Conservation (phyloP, 2,797 vertebrate genomes). For the Malurus leucopterus region DNA sequence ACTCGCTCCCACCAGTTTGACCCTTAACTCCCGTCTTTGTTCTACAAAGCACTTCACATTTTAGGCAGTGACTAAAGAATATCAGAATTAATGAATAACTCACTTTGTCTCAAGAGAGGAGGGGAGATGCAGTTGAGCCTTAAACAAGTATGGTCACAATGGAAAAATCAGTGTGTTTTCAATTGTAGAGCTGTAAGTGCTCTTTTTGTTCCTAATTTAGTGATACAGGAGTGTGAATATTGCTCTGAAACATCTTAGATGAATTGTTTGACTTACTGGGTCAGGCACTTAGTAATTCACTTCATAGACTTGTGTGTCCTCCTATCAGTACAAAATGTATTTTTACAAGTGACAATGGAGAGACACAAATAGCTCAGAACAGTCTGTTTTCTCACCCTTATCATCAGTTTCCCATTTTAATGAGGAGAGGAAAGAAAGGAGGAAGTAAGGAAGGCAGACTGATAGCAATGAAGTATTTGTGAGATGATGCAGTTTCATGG, state of each 20-base stretch:
- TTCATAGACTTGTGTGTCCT: neutral
- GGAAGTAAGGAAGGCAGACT: neutral
- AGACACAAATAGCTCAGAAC: neutral
- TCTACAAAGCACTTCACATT: slow-evolving; percentile 17
- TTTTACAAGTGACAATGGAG: neutral
- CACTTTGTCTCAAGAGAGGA: neutral
- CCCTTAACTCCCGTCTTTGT: slow-evolving; percentile 35
- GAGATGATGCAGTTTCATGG: neutral
- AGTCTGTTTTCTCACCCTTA: neutral
- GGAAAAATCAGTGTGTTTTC: slow-evolving; percentile 4
- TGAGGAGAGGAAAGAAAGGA: neutral
- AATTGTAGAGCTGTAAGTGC: slow-evolving; percentile 1
- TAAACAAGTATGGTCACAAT: neutral
- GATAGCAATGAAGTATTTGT: neutral
- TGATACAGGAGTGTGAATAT: neutral
- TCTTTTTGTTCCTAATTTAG: neutral
- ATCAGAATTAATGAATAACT: slow-evolving; percentile 62
- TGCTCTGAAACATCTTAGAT: neutral
- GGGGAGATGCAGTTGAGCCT: neutral
- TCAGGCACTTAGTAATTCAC: slow-evolving; percentile 1
- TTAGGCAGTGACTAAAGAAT: slow-evolving; percentile 20
- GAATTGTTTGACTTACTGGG: neutral
- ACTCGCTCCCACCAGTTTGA: slow-evolving; percentile 26
- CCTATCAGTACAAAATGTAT: neutral
- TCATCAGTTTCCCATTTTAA: neutral